These are phyloP conservation scores for Brachyistius frenatus DNA, from an alignment of 2,113 vertebrate genomes.

Conservation along the genomic window DNA sequence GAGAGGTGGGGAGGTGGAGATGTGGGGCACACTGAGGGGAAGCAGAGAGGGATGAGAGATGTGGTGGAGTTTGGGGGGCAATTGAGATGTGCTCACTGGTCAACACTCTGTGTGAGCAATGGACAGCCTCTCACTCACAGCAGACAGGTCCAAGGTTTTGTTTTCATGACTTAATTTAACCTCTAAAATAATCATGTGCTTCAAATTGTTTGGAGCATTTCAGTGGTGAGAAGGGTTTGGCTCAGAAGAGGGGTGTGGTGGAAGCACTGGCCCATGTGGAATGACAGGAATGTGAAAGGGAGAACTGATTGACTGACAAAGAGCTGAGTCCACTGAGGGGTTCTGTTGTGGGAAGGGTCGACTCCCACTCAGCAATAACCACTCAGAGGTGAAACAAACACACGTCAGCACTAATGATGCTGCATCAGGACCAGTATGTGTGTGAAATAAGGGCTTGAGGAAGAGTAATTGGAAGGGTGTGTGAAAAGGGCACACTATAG, in stretches of 20 bases:
- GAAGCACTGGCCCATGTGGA: conserved; percentile 44
- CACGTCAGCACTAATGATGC: conserved; percentile 61
- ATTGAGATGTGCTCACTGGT: conserved; percentile 22
- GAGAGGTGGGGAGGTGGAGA: conserved; percentile 37
- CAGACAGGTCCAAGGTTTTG: conserved; percentile 16
- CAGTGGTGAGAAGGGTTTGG: conserved; percentile 50
- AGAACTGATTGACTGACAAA: conserved; percentile 60
- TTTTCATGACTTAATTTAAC: conserved; percentile 36
- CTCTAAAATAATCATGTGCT: conserved; percentile 48
- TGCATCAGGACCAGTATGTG: conserved; percentile 39
- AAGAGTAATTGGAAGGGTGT: background rate
- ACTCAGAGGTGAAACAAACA: conserved; percentile 60
- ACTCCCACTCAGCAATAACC: conserved; percentile 67
- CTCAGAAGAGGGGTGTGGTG: conserved; percentile 51
- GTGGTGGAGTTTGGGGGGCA: background rate
- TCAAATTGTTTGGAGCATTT: conserved; percentile 24
- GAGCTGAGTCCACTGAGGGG: conserved; percentile 37
- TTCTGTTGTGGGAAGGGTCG: conserved; percentile 52
- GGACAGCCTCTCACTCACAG: conserved; percentile 5
- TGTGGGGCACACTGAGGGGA: conserved; percentile 9
- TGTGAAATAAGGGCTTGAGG: conserved; percentile 13
- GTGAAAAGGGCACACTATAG: background rate
- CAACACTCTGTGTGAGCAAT: conserved; percentile 1
- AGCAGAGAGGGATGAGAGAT: background rate
- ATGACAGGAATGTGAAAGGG: conserved; percentile 73